These are phyloP conservation scores for Erethizon dorsatum DNA, from an alignment of 2,797 vertebrate genomes.

Conservation along the genomic window DNA sequence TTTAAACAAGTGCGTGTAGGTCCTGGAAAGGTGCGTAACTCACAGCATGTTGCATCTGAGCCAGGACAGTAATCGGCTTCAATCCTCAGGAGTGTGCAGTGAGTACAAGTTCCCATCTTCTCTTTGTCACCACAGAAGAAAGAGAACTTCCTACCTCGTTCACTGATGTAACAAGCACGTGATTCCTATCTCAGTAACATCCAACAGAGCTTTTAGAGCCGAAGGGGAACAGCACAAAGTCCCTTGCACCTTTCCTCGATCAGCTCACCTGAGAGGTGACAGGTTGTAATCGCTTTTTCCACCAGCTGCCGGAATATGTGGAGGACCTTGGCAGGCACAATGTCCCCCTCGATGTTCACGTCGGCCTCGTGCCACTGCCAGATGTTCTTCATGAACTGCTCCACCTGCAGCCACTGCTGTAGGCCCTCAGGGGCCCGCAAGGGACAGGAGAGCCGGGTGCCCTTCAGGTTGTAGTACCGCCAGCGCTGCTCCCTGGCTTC, in stretches of 20 bases:
- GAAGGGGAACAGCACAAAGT: not conserved
- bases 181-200: not conserved
- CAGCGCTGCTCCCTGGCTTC: slow-evolving; percentile 88
- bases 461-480: slow-evolving; percentile 91
- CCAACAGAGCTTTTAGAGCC: not conserved
- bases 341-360: slow-evolving; percentile 91
- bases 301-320: slow-evolving; percentile 91
- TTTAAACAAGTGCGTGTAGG: not conserved
- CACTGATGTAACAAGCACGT: not conserved
- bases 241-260: not conserved
- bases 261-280: slow-evolving; percentile 91
- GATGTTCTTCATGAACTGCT: slow-evolving; percentile 91
- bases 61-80: not conserved
- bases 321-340: slow-evolving; percentile 93
- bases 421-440: slow-evolving; percentile 92
- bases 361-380: slow-evolving; percentile 92
- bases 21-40: not conserved
- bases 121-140: not conserved
- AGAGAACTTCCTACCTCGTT: not conserved
- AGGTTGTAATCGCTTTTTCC: slow-evolving; percentile 90
- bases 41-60: not conserved
- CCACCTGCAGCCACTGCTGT: slow-evolving; percentile 92
- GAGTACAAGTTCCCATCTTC: not conserved
- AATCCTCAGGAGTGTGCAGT: not conserved
- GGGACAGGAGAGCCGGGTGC: slow-evolving; percentile 90